Base-by-base conservation (phyloP, 1,140 invertebrate genomes). In the Zelostemma sp. region DNA sequence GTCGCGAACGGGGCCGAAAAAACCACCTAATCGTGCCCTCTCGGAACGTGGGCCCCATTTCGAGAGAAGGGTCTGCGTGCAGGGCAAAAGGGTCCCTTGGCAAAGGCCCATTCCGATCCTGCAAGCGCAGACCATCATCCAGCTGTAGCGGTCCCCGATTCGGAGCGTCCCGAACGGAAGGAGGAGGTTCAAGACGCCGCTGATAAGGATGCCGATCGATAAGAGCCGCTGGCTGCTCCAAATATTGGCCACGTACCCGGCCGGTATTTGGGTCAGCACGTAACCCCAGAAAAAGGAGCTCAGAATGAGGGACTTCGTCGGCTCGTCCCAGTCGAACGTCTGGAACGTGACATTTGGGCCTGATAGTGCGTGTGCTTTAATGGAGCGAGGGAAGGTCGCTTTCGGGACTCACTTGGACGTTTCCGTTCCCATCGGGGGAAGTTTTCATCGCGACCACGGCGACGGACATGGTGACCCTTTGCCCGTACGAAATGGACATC, bases 271-370 rank as follows among this genome's bases (percentile, higher is more conserved):
- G 68, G 86, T 91, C 9, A 85, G 43, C 3, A 89, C 86, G 75
- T 92, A 92, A 0, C 91, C 91, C 87, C 91, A 92, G 73, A 92
- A 92, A 73, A 93, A 92, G 0, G 90, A 87, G 33, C 89, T 89
- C 11, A 92, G 79, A 4, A 92, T 85, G 12, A 86, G 73, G 1
- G 89, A 88, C 61, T 89, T 87, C 1, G 87, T 84, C 4, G 78
- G 51, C 6, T 86, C 80, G 61, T 83, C 80, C 91, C 91, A 92
- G 11, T 82, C 66, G 71, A 89, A 92, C 0, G 46, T 65, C 80
- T 84, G 25, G 0, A 64, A 56, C 12, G 55, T 14, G 28, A 16
- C 28, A 57, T 6, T 17, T 17, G 5, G 8, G 41, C 14, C 2
- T 43, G 3, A 14, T 1, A 43, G 15, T 43, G 2, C 3, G 3